These are phyloP conservation scores for Bombus waltoni DNA, from an alignment of 1,140 invertebrate genomes.

Conservation along the genomic window DNA sequence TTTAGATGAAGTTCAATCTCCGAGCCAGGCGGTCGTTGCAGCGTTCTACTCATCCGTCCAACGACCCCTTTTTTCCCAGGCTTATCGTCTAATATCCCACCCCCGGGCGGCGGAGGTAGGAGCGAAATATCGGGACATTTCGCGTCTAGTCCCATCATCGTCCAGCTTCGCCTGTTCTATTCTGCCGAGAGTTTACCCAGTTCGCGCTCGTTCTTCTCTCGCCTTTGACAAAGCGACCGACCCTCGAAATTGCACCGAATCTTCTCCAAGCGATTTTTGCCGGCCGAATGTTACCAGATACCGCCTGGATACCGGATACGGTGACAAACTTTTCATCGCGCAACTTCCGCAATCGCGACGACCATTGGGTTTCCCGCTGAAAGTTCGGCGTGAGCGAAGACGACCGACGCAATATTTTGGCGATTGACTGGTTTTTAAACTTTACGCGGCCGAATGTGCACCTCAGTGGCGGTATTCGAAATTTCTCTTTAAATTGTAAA, in stretches of 20 bases:
- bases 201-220: neutral
- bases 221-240: constrained; percentile 52
- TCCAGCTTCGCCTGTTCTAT: neutral
- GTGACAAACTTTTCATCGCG: constrained; percentile 14
- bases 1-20: constrained; percentile 75
- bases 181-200: neutral
- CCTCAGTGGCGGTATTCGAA: too few species aligned
- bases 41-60: constrained; percentile 12
- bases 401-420: neutral
- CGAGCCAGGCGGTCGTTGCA: constrained; percentile 33
- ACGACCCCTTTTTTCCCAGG: constrained; percentile 8
- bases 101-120: neutral
- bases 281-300: neutral
- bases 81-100: constrained; percentile 68
- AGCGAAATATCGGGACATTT: constrained; percentile 60
- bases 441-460: too few species aligned
- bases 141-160: constrained; percentile 35
- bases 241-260: constrained; percentile 50
- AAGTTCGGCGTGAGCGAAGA: too few species aligned
- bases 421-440: neutral
- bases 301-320: neutral
- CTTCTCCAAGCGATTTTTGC: constrained; percentile 23
- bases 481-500: too few species aligned
- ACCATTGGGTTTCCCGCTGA: neutral
- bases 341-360: constrained; percentile 35